A percentile compares a stretch with the other conserved stretches of the same genome.
Evolutionary conservation across 23 tunicate genomes (phyloP).

Genomic region (Phallusia fumigata): DNA sequence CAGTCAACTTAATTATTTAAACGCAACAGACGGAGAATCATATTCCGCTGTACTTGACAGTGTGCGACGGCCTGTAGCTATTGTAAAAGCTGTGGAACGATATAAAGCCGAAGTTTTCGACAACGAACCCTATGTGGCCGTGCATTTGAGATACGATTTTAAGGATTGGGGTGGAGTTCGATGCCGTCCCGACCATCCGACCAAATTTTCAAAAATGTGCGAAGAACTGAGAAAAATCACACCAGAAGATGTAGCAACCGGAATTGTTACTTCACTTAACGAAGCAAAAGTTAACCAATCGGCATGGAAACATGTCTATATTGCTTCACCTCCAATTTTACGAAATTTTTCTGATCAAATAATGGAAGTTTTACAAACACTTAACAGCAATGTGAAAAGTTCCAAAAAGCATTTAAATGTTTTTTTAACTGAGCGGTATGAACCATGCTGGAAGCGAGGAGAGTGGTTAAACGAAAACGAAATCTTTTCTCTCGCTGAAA

Average conservation of each 20-base stretch:
- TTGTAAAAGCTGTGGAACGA: slow-evolving; percentile 22
- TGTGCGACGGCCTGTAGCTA: slow-evolving; percentile 26
- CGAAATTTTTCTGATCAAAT: slow-evolving; percentile 17
- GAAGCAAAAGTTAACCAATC: not conserved
- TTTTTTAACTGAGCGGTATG: slow-evolving; percentile 13
- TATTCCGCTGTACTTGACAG: slow-evolving; percentile 33
- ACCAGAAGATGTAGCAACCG: slow-evolving; percentile 15
- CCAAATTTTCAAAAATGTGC: slow-evolving; percentile 3
- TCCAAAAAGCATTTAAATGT: not conserved
- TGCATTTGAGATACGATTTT: slow-evolving; percentile 40
- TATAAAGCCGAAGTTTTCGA: slow-evolving; percentile 3
- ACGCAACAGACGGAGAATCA: not conserved
- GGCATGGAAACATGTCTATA: slow-evolving; percentile 8
- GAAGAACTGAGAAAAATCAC: slow-evolving; percentile 3
- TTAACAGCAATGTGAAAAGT: not conserved
- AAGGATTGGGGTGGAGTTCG: slow-evolving; percentile 23
- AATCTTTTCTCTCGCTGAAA: slow-evolving; percentile 36
- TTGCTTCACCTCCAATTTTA: slow-evolving; percentile 34
- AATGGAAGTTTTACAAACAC: not conserved
- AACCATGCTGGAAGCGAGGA: slow-evolving; percentile 28
- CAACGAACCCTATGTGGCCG: slow-evolving; percentile 15
- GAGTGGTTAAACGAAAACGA: slow-evolving; percentile 23
- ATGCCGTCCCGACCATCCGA: not conserved
- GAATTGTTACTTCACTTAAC: slow-evolving; percentile 6
- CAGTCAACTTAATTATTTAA: not conserved